Evolutionary conservation across 2,797 vertebrate genomes (phyloP).

Genomic region (Argyrosomus regius): DNA sequence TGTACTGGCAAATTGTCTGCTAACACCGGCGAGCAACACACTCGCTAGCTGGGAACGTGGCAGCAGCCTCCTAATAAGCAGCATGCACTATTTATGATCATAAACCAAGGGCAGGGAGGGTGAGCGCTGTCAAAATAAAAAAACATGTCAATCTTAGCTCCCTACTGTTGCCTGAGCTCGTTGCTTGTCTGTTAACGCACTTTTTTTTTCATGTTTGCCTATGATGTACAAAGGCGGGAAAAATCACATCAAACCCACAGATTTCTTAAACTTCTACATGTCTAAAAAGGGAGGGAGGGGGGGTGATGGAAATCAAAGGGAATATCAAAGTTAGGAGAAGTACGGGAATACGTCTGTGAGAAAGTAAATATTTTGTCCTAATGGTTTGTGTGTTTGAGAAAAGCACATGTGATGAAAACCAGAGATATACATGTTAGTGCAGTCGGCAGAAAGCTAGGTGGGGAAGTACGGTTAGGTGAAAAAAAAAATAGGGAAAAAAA

Average conservation of each 20-base stretch:
- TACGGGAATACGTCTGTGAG: conserved; percentile 69
- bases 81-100: conserved; percentile 87
- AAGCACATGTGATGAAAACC: conserved; percentile 63
- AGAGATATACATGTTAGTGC: conserved; percentile 54
- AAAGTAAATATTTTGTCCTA: conserved; percentile 83
- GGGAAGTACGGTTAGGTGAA: conserved; percentile 60
- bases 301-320: conserved; percentile 77
- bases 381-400: conserved; percentile 73
- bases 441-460: conserved; percentile 66
- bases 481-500: conserved; percentile 43
- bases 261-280: conserved; percentile 77
- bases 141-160: conserved; percentile 85
- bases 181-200: conserved; percentile 77
- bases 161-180: conserved; percentile 73
- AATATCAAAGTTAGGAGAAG: conserved; percentile 83
- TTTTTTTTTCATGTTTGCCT: conserved; percentile 79
- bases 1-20: conserved; percentile 84
- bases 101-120: conserved; percentile 80
- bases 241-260: conserved; percentile 79
- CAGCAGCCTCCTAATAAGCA: conserved; percentile 82
- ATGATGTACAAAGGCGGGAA: conserved; percentile 85
- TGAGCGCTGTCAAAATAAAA: conserved; percentile 84
- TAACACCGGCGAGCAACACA: conserved; percentile 72
- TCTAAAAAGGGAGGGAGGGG: conserved; percentile 58
- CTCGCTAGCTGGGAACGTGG: conserved; percentile 65